Conservation (phyloP, 2,888 invertebrate genomes). For the Eupithecia dodoneata region DNA sequence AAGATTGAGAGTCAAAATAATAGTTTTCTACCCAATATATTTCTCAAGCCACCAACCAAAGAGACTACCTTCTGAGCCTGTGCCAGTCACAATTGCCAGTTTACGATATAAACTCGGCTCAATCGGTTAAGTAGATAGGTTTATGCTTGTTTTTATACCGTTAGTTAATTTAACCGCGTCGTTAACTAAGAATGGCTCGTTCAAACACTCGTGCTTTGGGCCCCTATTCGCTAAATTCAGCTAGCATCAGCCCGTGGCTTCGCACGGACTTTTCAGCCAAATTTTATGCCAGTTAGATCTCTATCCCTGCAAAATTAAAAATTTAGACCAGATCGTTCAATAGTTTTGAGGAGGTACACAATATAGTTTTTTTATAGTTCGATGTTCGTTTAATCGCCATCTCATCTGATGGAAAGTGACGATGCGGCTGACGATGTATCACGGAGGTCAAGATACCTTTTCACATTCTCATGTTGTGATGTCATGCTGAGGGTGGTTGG, state of each 20-base stretch:
- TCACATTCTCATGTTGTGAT: background rate
- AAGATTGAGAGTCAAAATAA: too few species aligned
- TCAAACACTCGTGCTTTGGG: slow-evolving; percentile 13
- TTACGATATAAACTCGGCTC: slow-evolving; percentile 9
- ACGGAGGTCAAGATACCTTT: too few species aligned
- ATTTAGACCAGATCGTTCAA: background rate
- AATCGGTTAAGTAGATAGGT: slow-evolving; percentile 19
- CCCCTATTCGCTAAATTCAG: background rate
- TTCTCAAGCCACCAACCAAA: background rate
- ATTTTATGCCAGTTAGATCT: too few species aligned
- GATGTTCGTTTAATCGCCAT: too few species aligned
- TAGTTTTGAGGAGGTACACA: background rate
- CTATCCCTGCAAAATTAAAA: too few species aligned
- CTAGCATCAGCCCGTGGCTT: background rate
- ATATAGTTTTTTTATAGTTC: background rate
- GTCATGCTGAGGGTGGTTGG: background rate
- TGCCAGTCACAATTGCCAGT: background rate
- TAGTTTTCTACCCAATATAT: too few species aligned
- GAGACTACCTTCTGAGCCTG: background rate
- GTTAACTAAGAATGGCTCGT: slow-evolving; percentile 27
- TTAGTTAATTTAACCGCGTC: slow-evolving; percentile 35
- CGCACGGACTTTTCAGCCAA: background rate
- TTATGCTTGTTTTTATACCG: slow-evolving; percentile 32
- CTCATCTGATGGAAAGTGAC: too few species aligned
- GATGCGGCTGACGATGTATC: too few species aligned